Evolutionary conservation across 2,888 invertebrate species (phyloP), one percentile per base, ranked within the genome.

Genomic region (Acleris cristana): DNA sequence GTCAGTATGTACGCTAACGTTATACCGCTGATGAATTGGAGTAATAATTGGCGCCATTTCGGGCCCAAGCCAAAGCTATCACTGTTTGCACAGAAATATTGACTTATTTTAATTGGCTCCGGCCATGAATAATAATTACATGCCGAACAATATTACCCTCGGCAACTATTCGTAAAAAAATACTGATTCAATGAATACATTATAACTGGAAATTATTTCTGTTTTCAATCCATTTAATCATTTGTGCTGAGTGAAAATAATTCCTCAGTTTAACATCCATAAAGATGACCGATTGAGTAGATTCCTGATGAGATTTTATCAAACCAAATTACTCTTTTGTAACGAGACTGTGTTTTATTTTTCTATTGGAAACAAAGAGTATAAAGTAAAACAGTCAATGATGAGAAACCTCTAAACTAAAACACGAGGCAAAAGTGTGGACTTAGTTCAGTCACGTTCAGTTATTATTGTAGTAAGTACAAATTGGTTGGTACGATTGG

Each of bases 141-240:
- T 58, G 58, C 66, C 57, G 66, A 67, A 67, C 62, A 67, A 62
- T 62, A 57, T 62, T 58, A 53, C 63, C 49, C 58, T 56, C 58
- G 67, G 58, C n/a, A 63, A 67, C 67, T 67, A 67, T 63, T 67
- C 40, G 26, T 52, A 58, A 67, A 67, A 48, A 62, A 63, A 48
- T n/a, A 48, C 19, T 51, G 59, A 53, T 58, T 62, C 53, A 34
- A 45, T 62, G 48, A 61, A 52, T 56, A 56, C 23, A 49, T 49
- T 44, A 21, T 34, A 26, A 52, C 18, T 51, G 21, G 7, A 21
- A 51, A 51, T 34, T 2, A 19, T 21, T 51, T 12, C 40, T 14
- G 10, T 44, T 52, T 30, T 30, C 30, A 30, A 45, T n/a, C 4
- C 19, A 18, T 5, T n/a, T n/a, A 80, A 78, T 81, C 74, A 40